Conservation (phyloP, 2,113 vertebrate species). For the Anguilla rostrata region DNA sequence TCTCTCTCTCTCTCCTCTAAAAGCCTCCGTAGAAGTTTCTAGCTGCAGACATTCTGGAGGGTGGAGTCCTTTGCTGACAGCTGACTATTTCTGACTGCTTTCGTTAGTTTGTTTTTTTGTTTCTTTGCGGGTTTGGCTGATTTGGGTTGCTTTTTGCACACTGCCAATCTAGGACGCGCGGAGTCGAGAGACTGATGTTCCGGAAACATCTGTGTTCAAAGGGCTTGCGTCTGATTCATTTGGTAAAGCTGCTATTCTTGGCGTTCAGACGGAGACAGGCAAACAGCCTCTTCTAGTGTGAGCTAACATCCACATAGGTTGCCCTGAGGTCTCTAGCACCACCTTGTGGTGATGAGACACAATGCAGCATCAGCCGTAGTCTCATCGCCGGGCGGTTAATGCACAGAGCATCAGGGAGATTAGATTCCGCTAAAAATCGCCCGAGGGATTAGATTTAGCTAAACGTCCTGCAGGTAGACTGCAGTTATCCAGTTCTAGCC, state of each 20-base stretch:
- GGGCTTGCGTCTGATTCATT: neutral
- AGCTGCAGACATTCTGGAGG: neutral
- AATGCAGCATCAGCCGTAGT: neutral
- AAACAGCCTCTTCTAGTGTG: neutral
- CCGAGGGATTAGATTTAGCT: no score
- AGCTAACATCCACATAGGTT: neutral
- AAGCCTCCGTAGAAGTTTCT: neutral
- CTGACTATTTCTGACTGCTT: neutral
- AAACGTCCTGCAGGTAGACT: no score
- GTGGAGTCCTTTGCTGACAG: neutral
- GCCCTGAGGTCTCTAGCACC: neutral
- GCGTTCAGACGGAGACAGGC: neutral
- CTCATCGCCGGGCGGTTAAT: no score
- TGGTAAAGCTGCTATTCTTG: neutral
- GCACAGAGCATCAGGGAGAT: neutral
- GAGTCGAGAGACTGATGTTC: neutral
- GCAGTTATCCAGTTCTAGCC: no score
- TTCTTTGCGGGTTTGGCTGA: neutral
- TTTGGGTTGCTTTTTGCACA: neutral
- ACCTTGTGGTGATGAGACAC: neutral
- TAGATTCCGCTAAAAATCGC: no score
- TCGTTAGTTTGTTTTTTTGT: neutral
- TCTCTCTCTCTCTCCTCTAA: neutral
- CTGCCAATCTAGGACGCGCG: neutral
- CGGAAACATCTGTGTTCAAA: conserved; percentile 3